phyloP scores from a whole-genome alignment of 2,888 invertebrate genomes.

The Schizaphis graminum region DNA sequence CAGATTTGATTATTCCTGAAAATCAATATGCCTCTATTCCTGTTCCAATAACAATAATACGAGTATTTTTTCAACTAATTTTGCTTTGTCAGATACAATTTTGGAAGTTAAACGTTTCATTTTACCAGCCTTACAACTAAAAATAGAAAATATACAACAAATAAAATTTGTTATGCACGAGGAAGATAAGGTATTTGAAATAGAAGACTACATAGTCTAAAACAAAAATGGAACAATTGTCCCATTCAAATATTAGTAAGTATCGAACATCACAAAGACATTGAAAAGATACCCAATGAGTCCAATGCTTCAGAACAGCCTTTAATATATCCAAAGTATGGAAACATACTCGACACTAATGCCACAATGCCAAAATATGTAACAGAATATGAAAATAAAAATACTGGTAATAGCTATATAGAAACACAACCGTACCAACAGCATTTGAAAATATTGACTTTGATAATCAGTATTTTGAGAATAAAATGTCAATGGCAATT shows the following conservation, averaged over 20 bases:
- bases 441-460: not conserved
- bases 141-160: conserved; percentile 46
- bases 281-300: not conserved
- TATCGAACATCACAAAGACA: not conserved
- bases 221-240: too few species aligned
- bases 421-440: conserved; percentile 8
- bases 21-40: conserved; percentile 10
- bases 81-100: conserved; percentile 37
- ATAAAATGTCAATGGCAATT: not conserved
- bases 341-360: conserved; percentile 29
- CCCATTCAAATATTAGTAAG: not conserved
- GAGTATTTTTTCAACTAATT: not conserved
- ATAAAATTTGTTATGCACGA: conserved; percentile 24
- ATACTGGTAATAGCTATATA: conserved; percentile 16
- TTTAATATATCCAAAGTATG: not conserved
- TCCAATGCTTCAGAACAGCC: not conserved
- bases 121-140: conserved; percentile 25
- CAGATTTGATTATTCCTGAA: not conserved
- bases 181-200: not conserved
- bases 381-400: conserved; percentile 31
- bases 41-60: conserved; percentile 15
- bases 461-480: not conserved
- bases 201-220: not conserved
- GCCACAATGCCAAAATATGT: not conserved
- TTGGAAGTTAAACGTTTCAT: conserved; percentile 41